A percentile compares a stretch with the other conserved stretches of the same genome.
phyloP scores from a whole-genome alignment of 2,888 invertebrate genomes.

The Pemphredon lugubris region DNA sequence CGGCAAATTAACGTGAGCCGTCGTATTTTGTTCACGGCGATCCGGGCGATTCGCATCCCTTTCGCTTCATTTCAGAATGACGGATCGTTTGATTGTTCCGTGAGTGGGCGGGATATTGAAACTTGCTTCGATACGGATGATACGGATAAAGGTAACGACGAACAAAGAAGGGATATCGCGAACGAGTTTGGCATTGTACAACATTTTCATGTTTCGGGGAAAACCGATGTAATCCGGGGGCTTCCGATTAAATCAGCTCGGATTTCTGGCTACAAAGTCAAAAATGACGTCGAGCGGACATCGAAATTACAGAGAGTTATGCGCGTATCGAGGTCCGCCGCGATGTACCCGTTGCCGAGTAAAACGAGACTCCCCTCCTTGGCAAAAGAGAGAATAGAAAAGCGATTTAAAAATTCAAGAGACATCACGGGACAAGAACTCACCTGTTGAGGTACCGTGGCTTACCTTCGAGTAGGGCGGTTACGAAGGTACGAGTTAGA shows the following conservation, averaged over 20 bases:
- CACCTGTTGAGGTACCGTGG: conserved; percentile 14
- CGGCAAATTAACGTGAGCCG: no score
- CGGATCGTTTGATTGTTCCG: no score
- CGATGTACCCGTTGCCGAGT: no score
- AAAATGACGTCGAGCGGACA: background rate
- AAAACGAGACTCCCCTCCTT: no score
- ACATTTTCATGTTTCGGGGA: no score
- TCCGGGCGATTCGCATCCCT: no score
- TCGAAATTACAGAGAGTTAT: background rate
- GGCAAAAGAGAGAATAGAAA: background rate
- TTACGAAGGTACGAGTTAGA: conserved; percentile 6
- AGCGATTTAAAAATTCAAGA: conserved; percentile 22
- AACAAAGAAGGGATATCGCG: no score
- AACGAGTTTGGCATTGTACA: background rate
- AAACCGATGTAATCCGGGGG: background rate
- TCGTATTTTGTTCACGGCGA: no score
- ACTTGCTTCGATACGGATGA: no score
- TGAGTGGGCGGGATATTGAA: no score
- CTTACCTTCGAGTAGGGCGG: background rate
- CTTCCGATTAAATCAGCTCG: background rate
- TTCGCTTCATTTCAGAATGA: no score
- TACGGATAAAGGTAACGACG: no score
- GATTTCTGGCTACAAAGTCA: background rate
- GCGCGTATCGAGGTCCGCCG: background rate
- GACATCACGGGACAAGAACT: conserved; percentile 13